Base-by-base conservation (phyloP, 2,797 vertebrate species). In the Melanotaenia pygmaea region DNA sequence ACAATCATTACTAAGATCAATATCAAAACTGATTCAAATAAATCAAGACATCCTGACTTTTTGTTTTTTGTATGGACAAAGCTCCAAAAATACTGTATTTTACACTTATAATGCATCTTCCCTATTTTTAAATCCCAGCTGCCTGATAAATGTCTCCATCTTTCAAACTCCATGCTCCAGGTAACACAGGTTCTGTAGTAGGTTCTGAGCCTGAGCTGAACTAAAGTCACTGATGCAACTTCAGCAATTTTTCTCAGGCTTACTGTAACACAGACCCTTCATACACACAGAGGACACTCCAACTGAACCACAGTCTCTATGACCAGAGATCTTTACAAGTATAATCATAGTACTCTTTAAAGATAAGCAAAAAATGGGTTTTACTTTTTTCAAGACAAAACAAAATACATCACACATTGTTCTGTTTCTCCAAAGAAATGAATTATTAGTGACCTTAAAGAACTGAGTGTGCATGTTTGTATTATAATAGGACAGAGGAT, bases 201-300 rank as follows among this genome's bases (percentile, higher is more conserved):
- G 32, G 6, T 34, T 73, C 60, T 59, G n/a, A 60, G 9, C 14
- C 11, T 20, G n/a, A 37, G 64, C 51, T 12, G 5, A 72, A 67
- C 43, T 38, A 59, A 60, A 51, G 24, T 22, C 4, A 8, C 35
- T 28, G 47, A 64, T 35, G 54, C 62, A 57, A 14, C 59, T 58
- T 79, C 24, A 67, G 47, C 43, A 8, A 57, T 50, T 64, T 71
- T 79, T 47, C 51, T 66, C 61, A 37, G 54, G 35, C 28, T 70
- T 59, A 50, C 11, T 59, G 6, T 59, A 34, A 22, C 1, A 74
- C 62, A 20, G 45, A 47, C 43, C 64, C 56, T 65, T 54, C 13
- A 53, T 24, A 30, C 22, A 59, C 12, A 40, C 16, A 35, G 34
- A 54, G 20, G 28, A 53, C 53, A 28, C 1, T 54, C 24, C 11